Evolutionary conservation across 1,140 invertebrate species (phyloP).

Genomic region (Halyomorpha halys): DNA sequence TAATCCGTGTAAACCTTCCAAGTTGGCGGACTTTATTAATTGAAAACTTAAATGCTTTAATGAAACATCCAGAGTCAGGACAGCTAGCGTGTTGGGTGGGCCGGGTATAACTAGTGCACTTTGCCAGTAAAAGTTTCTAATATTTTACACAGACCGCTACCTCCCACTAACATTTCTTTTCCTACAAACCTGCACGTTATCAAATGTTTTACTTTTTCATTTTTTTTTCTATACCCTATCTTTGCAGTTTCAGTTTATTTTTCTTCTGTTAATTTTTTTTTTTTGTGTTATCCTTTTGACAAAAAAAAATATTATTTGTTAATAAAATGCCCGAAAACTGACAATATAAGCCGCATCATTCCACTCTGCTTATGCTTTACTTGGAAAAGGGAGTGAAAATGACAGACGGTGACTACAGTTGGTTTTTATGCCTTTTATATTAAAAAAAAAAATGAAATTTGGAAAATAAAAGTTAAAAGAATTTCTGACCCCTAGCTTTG

Average conservation of each 20-base stretch:
- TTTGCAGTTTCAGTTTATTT: constrained; percentile 4
- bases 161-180: background rate
- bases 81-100: no score
- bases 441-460: no score
- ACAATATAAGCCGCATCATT: background rate
- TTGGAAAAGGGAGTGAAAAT: background rate
- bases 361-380: background rate
- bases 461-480: constrained; percentile 11
- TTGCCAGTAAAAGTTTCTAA: no score
- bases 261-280: constrained; percentile 2
- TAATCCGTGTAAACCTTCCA: no score
- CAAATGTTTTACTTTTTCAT: background rate
- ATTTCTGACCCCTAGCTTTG: constrained; percentile 17
- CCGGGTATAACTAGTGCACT: no score
- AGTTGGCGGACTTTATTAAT: no score
- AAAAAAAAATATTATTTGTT: background rate
- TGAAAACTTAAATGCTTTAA: no score
- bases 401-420: background rate
- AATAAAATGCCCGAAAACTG: constrained; percentile 1
- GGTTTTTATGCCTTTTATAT: background rate
- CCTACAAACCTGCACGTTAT: background rate
- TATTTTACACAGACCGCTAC: background rate
- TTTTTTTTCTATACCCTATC: background rate
- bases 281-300: background rate
- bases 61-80: no score